Conservation (phyloP, 2,888 invertebrate genomes). For the Candidula unifasciata region DNA sequence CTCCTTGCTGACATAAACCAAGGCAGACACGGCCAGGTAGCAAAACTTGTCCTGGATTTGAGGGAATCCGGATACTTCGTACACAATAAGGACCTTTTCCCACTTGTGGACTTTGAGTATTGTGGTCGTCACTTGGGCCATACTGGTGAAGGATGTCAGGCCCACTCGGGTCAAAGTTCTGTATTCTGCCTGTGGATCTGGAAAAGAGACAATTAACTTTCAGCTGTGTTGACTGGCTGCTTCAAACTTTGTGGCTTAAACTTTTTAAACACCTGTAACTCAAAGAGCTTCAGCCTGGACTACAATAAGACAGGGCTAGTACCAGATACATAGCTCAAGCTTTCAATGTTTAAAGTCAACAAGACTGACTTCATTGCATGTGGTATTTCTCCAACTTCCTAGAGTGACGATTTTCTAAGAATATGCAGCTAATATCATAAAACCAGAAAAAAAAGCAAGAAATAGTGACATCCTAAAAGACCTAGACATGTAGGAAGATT, state of each 20-base stretch:
- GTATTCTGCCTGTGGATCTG: conserved; percentile 51
- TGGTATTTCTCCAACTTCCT: no score
- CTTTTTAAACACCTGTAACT: not conserved
- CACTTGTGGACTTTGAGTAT: conserved; percentile 45
- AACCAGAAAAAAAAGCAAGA: no score
- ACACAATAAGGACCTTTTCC: conserved; percentile 51
- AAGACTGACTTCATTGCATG: no score
- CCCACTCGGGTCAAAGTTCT: conserved; percentile 54
- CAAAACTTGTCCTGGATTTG: conserved; percentile 53
- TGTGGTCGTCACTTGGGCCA: conserved; percentile 36
- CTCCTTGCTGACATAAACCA: conserved; percentile 53
- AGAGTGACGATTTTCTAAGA: no score
- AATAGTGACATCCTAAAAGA: no score
- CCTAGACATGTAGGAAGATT: no score
- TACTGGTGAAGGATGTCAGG: conserved; percentile 49
- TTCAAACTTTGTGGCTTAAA: not conserved
- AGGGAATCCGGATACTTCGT: conserved; percentile 47
- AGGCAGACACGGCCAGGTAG: conserved; percentile 52
- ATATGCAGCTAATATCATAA: no score
- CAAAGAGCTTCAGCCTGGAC: not conserved
- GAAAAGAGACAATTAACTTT: not conserved
- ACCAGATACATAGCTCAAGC: no score
- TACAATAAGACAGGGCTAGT: not conserved
- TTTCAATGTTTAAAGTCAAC: no score
- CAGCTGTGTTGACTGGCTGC: not conserved